phyloP scores from a whole-genome alignment of 1,140 invertebrate species.

The Caenorhabditis briggsae region DNA sequence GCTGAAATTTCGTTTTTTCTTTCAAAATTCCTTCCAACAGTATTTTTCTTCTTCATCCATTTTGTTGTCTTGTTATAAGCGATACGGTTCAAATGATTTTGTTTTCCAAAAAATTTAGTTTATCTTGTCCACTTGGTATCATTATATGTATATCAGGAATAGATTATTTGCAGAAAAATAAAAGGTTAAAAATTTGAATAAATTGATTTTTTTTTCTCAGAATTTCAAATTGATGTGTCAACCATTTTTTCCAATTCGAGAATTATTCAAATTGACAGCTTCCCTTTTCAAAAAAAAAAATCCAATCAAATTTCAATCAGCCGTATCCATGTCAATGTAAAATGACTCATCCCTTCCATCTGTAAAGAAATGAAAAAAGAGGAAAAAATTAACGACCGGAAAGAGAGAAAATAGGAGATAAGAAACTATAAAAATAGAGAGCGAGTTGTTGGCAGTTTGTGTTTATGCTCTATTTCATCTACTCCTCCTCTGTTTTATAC shows the following conservation, averaged over 20 bases:
- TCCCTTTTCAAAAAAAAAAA: no score
- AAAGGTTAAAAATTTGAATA: no score
- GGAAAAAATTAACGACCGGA: conserved; percentile 28
- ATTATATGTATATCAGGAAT: conserved; percentile 51
- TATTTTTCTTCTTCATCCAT: background rate
- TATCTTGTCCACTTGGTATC: background rate
- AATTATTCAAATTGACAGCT: no score
- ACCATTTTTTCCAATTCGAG: no score
- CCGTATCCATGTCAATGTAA: background rate
- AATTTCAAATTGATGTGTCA: no score
- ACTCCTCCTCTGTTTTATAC: background rate
- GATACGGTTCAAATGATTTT: conserved; percentile 14
- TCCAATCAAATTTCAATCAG: conserved; percentile 5
- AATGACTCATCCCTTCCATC: background rate
- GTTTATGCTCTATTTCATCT: background rate
- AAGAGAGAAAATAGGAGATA: background rate
- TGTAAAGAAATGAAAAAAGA: no score
- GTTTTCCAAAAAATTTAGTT: background rate
- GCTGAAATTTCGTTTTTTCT: background rate
- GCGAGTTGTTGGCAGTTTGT: background rate
- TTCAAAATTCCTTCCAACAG: background rate
- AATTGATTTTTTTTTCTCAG: no score
- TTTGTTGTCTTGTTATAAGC: conserved; percentile 31
- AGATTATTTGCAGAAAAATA: no score
- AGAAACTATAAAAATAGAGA: conserved; percentile 37